Conservation (phyloP, 1,140 invertebrate genomes). For the Rhizoglyphus robini region DNA sequence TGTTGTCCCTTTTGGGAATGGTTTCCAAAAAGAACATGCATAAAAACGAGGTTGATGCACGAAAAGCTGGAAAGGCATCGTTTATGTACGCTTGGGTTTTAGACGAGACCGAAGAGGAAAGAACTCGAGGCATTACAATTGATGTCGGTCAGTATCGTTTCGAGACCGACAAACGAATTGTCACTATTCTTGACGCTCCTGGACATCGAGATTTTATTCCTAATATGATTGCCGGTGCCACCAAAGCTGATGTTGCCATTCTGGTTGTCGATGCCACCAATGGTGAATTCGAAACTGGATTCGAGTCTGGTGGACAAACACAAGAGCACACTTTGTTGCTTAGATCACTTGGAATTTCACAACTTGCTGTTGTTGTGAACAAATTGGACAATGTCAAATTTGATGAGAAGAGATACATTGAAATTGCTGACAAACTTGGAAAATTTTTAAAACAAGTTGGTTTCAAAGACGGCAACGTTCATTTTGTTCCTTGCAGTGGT, state of each 20-base stretch:
- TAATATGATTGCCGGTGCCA: conserved; percentile 95
- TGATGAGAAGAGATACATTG: conserved; percentile 63
- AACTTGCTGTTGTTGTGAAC: conserved; percentile 69
- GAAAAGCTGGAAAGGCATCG: conserved; percentile 92
- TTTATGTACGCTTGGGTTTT: conserved; percentile 98
- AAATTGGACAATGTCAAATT: conserved; percentile 69
- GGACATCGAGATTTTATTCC: conserved; percentile 98
- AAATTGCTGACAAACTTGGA: conserved; percentile 69
- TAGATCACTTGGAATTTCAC: conserved; percentile 68
- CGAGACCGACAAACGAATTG: conserved; percentile 69
- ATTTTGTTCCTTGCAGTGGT: conserved; percentile 90
- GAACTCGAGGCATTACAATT: conserved; percentile 83
- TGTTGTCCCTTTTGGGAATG: conserved; percentile 74
- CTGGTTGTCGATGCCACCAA: conserved; percentile 82
- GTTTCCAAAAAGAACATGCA: conserved; percentile 82
- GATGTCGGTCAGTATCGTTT: conserved; percentile 87
- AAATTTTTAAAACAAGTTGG: conserved; percentile 89
- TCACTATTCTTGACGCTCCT: conserved; percentile 86
- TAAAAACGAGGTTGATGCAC: conserved; percentile 92
- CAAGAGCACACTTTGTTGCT: conserved; percentile 89
- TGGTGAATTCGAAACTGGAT: conserved; percentile 97
- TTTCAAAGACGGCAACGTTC: conserved; percentile 54
- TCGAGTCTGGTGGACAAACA: conserved; percentile 93
- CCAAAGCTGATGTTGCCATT: conserved; percentile 90
- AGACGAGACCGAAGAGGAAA: conserved; percentile 97